Conservation (phyloP, 1,140 invertebrate genomes). For the Hirudo medicinalis region DNA sequence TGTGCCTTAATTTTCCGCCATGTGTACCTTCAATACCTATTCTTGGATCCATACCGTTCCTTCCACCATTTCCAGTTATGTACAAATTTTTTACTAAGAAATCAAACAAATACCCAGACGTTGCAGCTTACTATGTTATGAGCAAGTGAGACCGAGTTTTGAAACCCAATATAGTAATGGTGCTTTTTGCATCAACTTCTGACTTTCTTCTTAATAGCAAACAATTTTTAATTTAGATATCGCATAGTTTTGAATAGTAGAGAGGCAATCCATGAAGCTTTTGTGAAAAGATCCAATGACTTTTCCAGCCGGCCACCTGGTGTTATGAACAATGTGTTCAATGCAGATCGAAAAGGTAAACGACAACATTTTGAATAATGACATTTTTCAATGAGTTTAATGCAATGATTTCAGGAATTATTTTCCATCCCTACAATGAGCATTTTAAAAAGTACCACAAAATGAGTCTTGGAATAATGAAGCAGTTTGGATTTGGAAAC, state of each 20-base stretch:
- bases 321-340: not conserved
- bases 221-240: not conserved
- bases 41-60: conserved; percentile 10
- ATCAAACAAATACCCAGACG: not conserved
- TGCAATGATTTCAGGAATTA: not conserved
- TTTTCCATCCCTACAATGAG: conserved; percentile 6
- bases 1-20: not conserved
- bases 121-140: not conserved
- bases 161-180: not conserved
- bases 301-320: not conserved
- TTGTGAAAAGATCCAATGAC: not conserved
- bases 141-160: not conserved
- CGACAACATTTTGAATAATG: not conserved
- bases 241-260: not conserved
- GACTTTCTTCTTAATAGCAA: too few relatives aligned
- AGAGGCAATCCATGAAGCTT: conserved; percentile 5
- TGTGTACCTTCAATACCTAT: conserved; percentile 1
- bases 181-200: too few relatives aligned
- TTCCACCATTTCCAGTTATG: not conserved
- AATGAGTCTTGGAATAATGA: conserved; percentile 7
- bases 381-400: not conserved
- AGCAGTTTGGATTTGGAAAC: conserved; percentile 13
- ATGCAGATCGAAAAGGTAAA: not conserved
- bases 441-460: conserved; percentile 9
- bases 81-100: conserved; percentile 7